Evolutionary conservation across 2,888 invertebrate species (phyloP).

Genomic region (Leucophora obtusa): DNA sequence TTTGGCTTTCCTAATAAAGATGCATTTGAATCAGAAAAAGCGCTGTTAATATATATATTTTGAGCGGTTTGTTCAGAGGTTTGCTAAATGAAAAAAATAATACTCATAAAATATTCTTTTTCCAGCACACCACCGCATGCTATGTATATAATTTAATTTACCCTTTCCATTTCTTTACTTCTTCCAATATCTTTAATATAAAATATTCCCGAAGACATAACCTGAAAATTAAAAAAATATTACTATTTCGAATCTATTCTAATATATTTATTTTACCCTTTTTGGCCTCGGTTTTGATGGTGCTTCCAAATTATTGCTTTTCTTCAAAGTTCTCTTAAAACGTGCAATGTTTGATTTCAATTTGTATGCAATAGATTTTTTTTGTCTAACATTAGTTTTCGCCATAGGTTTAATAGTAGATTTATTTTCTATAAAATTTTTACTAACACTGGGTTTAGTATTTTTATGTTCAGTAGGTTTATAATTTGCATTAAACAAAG

Average conservation of each 20-base stretch:
- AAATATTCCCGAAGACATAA: not conserved
- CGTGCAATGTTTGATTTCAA: too few species aligned
- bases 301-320: slow-evolving; percentile 26
- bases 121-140: too few species aligned
- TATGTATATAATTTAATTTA: not conserved
- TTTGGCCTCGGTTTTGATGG: slow-evolving; percentile 22
- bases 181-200: not conserved
- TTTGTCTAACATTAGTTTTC: not conserved
- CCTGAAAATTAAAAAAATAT: slow-evolving; percentile 6
- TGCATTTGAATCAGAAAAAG: not conserved
- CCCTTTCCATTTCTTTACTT: not conserved
- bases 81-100: slow-evolving; percentile 9
- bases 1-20: not conserved
- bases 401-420: not conserved
- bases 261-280: slow-evolving; percentile 14
- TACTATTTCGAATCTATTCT: not conserved
- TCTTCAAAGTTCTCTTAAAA: slow-evolving; percentile 12
- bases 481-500: slow-evolving; percentile 43
- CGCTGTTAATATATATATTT: slow-evolving; percentile 30
- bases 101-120: not conserved
- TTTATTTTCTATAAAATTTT: too few species aligned
- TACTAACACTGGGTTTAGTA: too few species aligned
- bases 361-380: not conserved
- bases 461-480: slow-evolving; percentile 15
- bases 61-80: slow-evolving; percentile 4